phyloP scores from a whole-genome alignment of 2,797 vertebrate species.

The Spinibarbus caldwelli region DNA sequence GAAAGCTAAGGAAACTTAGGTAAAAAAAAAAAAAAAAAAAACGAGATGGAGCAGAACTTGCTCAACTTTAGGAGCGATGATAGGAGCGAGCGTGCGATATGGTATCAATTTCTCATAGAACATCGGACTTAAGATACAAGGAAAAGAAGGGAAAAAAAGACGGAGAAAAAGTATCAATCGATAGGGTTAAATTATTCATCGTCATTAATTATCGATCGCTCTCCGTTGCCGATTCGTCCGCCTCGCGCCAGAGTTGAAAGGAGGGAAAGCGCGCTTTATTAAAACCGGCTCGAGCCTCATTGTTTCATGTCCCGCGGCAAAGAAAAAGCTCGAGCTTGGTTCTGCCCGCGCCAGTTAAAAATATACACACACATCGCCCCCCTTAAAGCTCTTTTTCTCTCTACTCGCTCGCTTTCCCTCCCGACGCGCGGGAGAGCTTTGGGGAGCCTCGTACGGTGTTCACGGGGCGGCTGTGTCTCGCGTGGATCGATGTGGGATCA shows the following conservation, averaged over 20 bases:
- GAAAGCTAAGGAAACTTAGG: constrained; percentile 59
- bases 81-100: constrained; percentile 63
- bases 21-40: too few species aligned
- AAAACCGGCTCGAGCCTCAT: constrained; percentile 89
- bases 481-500: constrained; percentile 88
- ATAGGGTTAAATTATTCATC: constrained; percentile 93
- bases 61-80: constrained; percentile 70
- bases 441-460: constrained; percentile 83
- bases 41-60: constrained; percentile 57
- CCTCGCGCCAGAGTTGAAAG: constrained; percentile 90
- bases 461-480: constrained; percentile 84
- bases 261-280: constrained; percentile 89
- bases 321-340: constrained; percentile 84
- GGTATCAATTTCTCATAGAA: constrained; percentile 71
- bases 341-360: constrained; percentile 77
- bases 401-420: constrained; percentile 66
- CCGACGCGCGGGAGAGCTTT: constrained; percentile 81
- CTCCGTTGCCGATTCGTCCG: constrained; percentile 87
- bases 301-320: constrained; percentile 93
- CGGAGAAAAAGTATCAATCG: constrained; percentile 86
- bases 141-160: constrained; percentile 72
- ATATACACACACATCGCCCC: constrained; percentile 61
- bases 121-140: constrained; percentile 80
- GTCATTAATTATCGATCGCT: constrained; percentile 95
- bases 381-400: constrained; percentile 59